Conservation (phyloP, 2,113 vertebrate genomes). For the Calidris pygmaea region DNA sequence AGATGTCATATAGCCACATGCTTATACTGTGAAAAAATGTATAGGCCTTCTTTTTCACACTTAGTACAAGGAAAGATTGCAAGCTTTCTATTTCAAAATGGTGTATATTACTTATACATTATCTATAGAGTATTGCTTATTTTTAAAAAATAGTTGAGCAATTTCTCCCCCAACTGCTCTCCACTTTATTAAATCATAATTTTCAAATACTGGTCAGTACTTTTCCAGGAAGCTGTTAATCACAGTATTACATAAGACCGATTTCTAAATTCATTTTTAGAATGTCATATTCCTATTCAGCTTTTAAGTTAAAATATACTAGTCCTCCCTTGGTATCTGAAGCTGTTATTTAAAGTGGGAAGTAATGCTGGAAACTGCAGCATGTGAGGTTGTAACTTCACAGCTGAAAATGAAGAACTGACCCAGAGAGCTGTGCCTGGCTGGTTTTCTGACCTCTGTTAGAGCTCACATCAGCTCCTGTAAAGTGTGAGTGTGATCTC, state of each 20-base stretch:
- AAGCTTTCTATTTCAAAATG: background rate
- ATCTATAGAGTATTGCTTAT: background rate
- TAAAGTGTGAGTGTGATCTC: background rate
- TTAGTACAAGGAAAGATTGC: background rate
- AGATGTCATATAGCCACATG: background rate
- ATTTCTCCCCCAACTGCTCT: background rate
- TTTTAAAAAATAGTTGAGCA: background rate
- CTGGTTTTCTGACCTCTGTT: background rate
- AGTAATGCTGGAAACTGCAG: background rate
- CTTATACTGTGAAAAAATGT: background rate
- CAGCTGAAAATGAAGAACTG: background rate
- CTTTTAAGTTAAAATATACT: background rate
- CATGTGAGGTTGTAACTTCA: background rate
- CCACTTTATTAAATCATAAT: background rate
- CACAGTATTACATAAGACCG: background rate
- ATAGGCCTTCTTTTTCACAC: background rate
- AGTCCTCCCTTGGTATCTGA: background rate
- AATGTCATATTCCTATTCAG: background rate
- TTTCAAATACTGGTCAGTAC: background rate
- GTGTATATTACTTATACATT: background rate
- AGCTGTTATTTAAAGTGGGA: background rate
- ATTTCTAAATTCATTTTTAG: background rate
- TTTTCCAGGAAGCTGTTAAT: background rate
- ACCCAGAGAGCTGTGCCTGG: background rate
- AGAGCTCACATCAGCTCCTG: background rate